Conservation (phyloP, 2,113 vertebrate species). For the Xiphophorus couchianus region DNA sequence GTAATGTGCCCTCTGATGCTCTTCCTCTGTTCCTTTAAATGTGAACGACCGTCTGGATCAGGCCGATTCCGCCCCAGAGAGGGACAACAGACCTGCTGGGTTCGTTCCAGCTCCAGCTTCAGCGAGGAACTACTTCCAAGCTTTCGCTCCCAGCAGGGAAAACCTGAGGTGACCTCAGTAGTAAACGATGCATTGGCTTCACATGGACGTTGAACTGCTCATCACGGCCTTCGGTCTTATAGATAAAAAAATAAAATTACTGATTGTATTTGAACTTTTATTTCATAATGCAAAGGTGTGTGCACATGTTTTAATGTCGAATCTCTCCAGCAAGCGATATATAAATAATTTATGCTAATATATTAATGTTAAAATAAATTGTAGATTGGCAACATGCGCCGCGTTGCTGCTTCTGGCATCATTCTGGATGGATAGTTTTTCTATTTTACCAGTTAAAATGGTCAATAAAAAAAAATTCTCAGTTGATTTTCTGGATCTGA, state of each 20-base stretch:
- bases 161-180: conserved; percentile 53
- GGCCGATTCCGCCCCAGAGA: conserved; percentile 70
- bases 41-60: conserved; percentile 16
- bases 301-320: neutral
- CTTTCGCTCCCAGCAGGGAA: conserved; percentile 51
- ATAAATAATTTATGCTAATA: too few species aligned
- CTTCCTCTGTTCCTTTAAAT: neutral
- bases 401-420: too few species aligned
- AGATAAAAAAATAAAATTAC: neutral
- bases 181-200: neutral
- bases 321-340: too few species aligned
- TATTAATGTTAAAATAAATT: too few species aligned
- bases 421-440: too few species aligned
- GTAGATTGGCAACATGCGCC: too few species aligned
- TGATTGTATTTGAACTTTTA: neutral
- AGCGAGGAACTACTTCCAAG: conserved; percentile 46
- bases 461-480: too few species aligned
- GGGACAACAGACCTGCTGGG: conserved; percentile 65
- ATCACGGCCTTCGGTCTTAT: neutral
- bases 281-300: neutral
- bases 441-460: too few species aligned
- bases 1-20: neutral
- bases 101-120: conserved; percentile 52
- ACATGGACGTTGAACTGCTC: neutral
- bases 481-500: too few species aligned